These are phyloP conservation scores for Leptura quadrifasciata DNA, from an alignment of 2,888 invertebrate genomes.

Conservation along the genomic window DNA sequence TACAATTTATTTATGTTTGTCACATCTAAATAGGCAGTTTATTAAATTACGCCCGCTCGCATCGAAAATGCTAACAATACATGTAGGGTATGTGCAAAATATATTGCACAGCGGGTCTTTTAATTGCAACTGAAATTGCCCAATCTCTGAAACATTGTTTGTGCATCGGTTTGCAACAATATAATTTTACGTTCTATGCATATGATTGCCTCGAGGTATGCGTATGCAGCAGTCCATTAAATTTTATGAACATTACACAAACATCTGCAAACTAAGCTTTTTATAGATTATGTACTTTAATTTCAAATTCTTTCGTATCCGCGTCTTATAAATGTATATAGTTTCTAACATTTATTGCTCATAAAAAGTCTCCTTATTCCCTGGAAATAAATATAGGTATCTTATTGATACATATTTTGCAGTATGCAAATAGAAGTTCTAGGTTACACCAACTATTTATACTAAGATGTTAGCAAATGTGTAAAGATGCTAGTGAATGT, in stretches of 20 bases:
- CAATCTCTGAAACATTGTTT: slow-evolving; percentile 24
- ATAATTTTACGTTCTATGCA: slow-evolving; percentile 36
- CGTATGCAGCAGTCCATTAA: slow-evolving; percentile 34
- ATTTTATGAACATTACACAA: slow-evolving; percentile 31
- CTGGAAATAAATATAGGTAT: not conserved
- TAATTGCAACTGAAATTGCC: slow-evolving; percentile 25
- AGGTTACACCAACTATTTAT: not conserved
- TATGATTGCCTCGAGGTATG: slow-evolving; percentile 37
- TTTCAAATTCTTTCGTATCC: not conserved
- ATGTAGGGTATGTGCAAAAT: slow-evolving; percentile 16
- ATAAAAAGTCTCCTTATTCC: not conserved
- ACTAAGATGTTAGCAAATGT: not conserved
- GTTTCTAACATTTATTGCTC: not conserved
- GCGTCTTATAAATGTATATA: slow-evolving; percentile 7
- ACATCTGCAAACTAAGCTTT: slow-evolving; percentile 18
- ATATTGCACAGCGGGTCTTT: slow-evolving; percentile 6
- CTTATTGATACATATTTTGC: not conserved
- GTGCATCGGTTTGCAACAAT: slow-evolving; percentile 31
- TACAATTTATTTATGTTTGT: not conserved
- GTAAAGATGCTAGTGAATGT: too few species aligned
- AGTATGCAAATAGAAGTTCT: not conserved
- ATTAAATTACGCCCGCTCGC: slow-evolving; percentile 15
- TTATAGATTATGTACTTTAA: slow-evolving; percentile 4
- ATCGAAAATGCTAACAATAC: slow-evolving; percentile 12
- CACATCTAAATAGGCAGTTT: slow-evolving; percentile 27